These are phyloP conservation scores for Dasyurus viverrinus DNA, from an alignment of 2,113 vertebrate genomes.

Conservation along the genomic window DNA sequence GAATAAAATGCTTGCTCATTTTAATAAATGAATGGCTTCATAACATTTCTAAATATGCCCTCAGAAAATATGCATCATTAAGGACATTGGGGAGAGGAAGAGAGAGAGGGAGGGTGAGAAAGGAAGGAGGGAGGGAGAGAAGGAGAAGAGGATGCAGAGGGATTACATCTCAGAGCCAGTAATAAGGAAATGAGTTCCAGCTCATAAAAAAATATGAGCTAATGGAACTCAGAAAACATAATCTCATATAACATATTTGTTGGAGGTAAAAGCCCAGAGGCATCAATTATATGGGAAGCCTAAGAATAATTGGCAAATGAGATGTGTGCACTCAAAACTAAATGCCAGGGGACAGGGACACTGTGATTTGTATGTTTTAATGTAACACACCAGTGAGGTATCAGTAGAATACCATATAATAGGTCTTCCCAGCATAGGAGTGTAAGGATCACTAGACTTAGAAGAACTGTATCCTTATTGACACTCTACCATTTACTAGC, in stretches of 20 bases:
- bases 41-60: conserved; percentile 48
- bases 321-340: background rate
- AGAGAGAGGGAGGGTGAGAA: background rate
- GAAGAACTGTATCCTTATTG: background rate
- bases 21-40: conserved; percentile 42
- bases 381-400: background rate
- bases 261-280: conserved; percentile 1
- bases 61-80: conserved; percentile 18
- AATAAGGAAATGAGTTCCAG: conserved; percentile 29
- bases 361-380: background rate
- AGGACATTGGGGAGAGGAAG: conserved; percentile 7
- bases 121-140: conserved; percentile 22
- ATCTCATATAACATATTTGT: conserved; percentile 5
- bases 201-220: background rate
- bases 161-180: background rate
- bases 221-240: background rate
- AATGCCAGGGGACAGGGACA: background rate
- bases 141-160: background rate
- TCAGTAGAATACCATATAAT: background rate
- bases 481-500: background rate
- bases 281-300: conserved; percentile 4
- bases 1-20: conserved; percentile 50
- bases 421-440: background rate
- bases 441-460: background rate
- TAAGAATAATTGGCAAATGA: conserved; percentile 7